Evolutionary conservation across 2,888 invertebrate species (phyloP).

Genomic region (Latheticus oryzae): DNA sequence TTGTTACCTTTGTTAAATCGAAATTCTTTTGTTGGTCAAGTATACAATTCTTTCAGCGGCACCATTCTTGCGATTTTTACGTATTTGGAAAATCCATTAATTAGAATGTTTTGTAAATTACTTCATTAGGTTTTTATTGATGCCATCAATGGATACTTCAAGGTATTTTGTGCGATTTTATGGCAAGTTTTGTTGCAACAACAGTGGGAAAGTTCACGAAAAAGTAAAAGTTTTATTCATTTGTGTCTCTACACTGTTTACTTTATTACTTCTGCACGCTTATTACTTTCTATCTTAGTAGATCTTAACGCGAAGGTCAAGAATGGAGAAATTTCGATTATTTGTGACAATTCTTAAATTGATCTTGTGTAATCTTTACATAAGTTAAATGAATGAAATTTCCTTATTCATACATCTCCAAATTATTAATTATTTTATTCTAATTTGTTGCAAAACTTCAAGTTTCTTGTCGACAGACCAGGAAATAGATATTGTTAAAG

Average conservation of each 20-base stretch:
- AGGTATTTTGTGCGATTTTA: too few species aligned
- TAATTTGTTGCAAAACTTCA: too few species aligned
- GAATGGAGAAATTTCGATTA: slow-evolving; percentile 26
- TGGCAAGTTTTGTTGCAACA: background rate
- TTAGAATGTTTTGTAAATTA: too few species aligned
- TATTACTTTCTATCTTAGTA: slow-evolving; percentile 4
- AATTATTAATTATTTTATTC: slow-evolving; percentile 24
- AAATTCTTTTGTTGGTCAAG: too few species aligned
- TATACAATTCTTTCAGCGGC: too few species aligned
- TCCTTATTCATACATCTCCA: background rate
- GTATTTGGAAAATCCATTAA: too few species aligned
- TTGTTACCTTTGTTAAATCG: background rate
- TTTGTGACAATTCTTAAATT: slow-evolving; percentile 16
- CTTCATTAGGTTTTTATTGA: too few species aligned
- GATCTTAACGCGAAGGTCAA: slow-evolving; percentile 18
- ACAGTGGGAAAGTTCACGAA: slow-evolving; percentile 4
- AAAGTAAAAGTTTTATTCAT: slow-evolving; percentile 7
- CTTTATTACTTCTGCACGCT: too few species aligned
- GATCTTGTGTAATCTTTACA: slow-evolving; percentile 10
- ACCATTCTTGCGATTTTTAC: too few species aligned
- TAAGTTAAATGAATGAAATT: slow-evolving; percentile 5
- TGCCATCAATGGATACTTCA: too few species aligned
- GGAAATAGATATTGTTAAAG: background rate
- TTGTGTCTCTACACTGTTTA: background rate
- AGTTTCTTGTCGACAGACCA: too few species aligned